phyloP scores from a whole-genome alignment of 2,113 vertebrate species.

The Spheniscus mendiculus region DNA sequence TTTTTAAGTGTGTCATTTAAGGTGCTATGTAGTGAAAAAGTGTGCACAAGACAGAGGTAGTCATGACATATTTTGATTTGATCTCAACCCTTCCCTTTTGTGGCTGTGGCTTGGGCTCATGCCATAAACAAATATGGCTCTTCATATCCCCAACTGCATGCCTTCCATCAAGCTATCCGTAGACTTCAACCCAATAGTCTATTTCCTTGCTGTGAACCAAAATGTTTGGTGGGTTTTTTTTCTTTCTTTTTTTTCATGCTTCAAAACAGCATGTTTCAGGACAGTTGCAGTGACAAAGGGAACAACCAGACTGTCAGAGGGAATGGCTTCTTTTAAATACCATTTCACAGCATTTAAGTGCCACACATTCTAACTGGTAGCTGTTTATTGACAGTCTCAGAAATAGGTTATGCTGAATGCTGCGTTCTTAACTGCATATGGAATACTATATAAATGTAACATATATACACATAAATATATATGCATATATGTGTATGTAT shows the following conservation, averaged over 20 bases:
- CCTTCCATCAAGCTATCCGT: not conserved
- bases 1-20: not conserved
- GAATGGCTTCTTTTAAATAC: not conserved
- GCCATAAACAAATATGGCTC: not conserved
- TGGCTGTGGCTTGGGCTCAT: not conserved
- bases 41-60: not conserved
- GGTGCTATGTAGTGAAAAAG: not conserved
- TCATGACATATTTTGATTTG: not conserved
- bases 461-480: not conserved
- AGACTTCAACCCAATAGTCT: not conserved
- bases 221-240: not conserved
- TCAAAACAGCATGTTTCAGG: not conserved
- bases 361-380: not conserved
- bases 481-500: not conserved
- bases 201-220: not conserved
- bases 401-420: not conserved
- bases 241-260: not conserved
- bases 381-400: not conserved
- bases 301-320: not conserved
- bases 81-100: not conserved
- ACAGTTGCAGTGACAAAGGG: not conserved
- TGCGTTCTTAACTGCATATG: not conserved
- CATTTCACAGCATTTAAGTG: not conserved
- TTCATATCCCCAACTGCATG: fast-evolving
- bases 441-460: not conserved